Evolutionary conservation across 2,888 invertebrate species (phyloP).

Genomic region (Microdon myrmicae): DNA sequence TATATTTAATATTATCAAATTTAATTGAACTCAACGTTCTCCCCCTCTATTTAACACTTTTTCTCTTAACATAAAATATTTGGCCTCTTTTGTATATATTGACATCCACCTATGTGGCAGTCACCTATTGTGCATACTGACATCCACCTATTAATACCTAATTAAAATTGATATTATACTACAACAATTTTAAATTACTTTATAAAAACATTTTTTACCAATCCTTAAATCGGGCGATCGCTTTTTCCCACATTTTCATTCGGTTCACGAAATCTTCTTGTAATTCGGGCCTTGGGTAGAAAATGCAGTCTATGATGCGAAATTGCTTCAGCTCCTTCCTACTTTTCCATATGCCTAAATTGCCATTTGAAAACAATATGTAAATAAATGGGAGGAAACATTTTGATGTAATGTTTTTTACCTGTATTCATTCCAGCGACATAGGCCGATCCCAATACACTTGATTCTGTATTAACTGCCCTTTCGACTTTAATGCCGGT

Average conservation of each 20-base stretch:
- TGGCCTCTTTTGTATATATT: too few species aligned
- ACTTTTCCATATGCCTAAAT: constrained; percentile 77
- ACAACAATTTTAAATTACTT: background rate
- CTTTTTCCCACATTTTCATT: constrained; percentile 61
- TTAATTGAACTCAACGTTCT: too few species aligned
- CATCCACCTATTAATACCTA: too few species aligned
- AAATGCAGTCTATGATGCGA: constrained; percentile 72
- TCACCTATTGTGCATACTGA: too few species aligned
- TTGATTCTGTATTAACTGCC: constrained; percentile 79
- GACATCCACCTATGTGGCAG: too few species aligned
- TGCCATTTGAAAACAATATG: constrained; percentile 31
- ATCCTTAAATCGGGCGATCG: constrained; percentile 61
- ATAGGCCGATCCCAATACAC: constrained; percentile 86
- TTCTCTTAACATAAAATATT: too few species aligned
- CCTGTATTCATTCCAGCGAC: constrained; percentile 85
- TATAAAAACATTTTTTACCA: constrained; percentile 59
- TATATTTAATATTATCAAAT: too few species aligned
- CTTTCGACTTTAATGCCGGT: constrained; percentile 81
- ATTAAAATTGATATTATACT: too few species aligned
- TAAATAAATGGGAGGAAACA: background rate
- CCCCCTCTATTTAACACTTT: too few species aligned
- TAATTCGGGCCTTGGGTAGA: constrained; percentile 68
- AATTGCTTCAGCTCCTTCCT: constrained; percentile 74
- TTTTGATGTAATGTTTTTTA: constrained; percentile 59
- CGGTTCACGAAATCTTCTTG: constrained; percentile 51